Base-by-base conservation (phyloP, 64 coral and sea anemone species). In the Porites lutea region DNA sequence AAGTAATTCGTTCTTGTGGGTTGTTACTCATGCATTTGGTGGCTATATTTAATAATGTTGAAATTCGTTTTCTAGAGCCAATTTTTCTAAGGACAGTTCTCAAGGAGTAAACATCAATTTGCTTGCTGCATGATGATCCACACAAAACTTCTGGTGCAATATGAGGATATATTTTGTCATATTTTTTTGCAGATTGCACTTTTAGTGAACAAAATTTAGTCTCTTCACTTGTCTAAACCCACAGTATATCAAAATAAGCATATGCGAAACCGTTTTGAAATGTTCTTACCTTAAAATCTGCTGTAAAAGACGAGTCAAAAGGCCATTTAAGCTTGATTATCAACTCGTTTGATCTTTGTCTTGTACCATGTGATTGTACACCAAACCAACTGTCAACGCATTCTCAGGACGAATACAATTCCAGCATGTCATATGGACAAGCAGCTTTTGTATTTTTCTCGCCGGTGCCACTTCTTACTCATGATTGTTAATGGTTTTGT, bases 61-160 rank as follows among this genome's bases (percentile, higher is more conserved):
- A 57, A 83, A 83, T 83, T 16, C 65, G 59, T 45, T 83, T 23
- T 45, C 7, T 64, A 9, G 19, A 83, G 64, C 58, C 79, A 74
- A 90, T 70, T 90, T 83, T 75, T 2, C 62, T 22, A 4, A 95
- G n/a, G 48, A 90, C 80, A 63, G n/a, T 65, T 78, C 93, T 87
- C 14, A 95, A 69, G 53, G 93, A 95, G 51, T 54, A 90, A 44
- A 86, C 75, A 67, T 95, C 93, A 18, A 79, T 95, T 9, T 82
- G 62, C 48, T 65, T 65, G 16, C 70, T 86, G 16, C 79, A 83
- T 23, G 93, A 72, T 3, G 72, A 78, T 1, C 93, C 93, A 11
- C 77, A 13, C 13, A 95, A 43, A 0, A 95, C 93, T 77, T 95
- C 93, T 19, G 87, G 78, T 27, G 92, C 87, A 58, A 90, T 95